Evolutionary conservation across 2,888 invertebrate species (phyloP).

Genomic region (Pomacea canaliculata): DNA sequence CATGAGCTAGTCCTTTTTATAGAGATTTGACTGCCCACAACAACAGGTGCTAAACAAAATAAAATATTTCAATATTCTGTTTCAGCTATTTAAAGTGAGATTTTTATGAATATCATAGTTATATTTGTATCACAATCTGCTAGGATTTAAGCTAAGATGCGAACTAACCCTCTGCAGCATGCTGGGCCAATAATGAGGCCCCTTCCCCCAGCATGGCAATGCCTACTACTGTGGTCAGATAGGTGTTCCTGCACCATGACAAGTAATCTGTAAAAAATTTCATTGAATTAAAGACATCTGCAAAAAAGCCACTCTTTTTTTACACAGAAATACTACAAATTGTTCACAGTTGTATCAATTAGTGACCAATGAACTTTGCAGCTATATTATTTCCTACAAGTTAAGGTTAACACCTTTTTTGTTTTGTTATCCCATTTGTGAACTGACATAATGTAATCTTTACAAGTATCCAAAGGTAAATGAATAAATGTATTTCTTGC

Average conservation of each 20-base stretch:
- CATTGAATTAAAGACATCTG: background rate
- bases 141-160: background rate
- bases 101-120: too few relatives aligned
- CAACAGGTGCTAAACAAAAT: too few relatives aligned
- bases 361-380: too few relatives aligned
- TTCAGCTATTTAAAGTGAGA: too few relatives aligned
- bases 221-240: conserved; percentile 43
- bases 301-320: background rate
- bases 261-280: conserved; percentile 38
- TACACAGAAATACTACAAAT: background rate
- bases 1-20: too few relatives aligned
- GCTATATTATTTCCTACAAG: too few relatives aligned
- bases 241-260: conserved; percentile 50
- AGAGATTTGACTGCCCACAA: too few relatives aligned
- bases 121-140: too few relatives aligned
- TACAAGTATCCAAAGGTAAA: background rate
- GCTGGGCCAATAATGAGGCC: conserved; percentile 23
- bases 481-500: background rate
- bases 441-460: background rate
- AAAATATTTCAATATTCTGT: too few relatives aligned
- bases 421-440: too few relatives aligned
- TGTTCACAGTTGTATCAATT: background rate
- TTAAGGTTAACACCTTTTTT: too few relatives aligned
- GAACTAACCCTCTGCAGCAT: conserved; percentile 38
- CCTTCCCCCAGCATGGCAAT: conserved; percentile 32